phyloP scores from a whole-genome alignment of 2,797 vertebrate genomes.

The Periophthalmus magnuspinnatus region DNA sequence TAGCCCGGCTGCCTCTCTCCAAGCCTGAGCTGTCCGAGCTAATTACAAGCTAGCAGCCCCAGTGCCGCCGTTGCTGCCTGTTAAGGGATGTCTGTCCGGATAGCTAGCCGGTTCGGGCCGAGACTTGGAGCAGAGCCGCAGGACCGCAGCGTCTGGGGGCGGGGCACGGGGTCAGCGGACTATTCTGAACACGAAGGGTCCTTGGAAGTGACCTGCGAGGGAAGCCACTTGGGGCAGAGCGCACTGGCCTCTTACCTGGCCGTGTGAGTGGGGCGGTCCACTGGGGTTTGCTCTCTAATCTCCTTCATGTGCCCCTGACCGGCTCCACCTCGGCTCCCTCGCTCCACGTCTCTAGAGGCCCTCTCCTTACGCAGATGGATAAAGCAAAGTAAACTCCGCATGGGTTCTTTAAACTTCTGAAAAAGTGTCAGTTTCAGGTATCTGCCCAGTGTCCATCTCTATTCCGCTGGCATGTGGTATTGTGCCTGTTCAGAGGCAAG shows the following conservation, averaged over 20 bases:
- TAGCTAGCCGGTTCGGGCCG: conserved; percentile 58
- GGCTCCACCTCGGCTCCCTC: conserved; percentile 59
- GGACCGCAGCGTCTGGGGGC: conserved; percentile 32
- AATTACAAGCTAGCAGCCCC: conserved; percentile 97
- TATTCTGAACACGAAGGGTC: conserved; percentile 76
- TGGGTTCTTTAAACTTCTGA: conserved; percentile 73
- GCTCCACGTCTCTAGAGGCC: conserved; percentile 33
- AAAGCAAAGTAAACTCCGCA: conserved; percentile 86
- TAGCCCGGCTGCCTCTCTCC: conserved; percentile 97
- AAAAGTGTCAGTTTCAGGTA: conserved; percentile 42
- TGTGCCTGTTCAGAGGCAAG: background rate
- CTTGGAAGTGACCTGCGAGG: conserved; percentile 90
- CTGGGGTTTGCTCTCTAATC: conserved; percentile 90
- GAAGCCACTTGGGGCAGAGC: conserved; percentile 81
- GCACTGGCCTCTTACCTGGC: conserved; percentile 83
- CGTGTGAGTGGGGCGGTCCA: conserved; percentile 82
- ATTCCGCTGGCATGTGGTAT: conserved; percentile 18
- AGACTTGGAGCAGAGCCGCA: conserved; percentile 56
- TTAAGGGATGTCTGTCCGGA: conserved; percentile 89
- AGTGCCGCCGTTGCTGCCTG: conserved; percentile 82
- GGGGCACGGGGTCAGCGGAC: conserved; percentile 45
- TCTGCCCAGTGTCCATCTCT: conserved; percentile 44
- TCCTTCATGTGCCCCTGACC: conserved; percentile 86
- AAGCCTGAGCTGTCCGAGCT: conserved; percentile 98
- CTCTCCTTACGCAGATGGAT: conserved; percentile 57